Base-by-base conservation (phyloP, 2,113 vertebrate genomes). In the Mormoops blainvillei region DNA sequence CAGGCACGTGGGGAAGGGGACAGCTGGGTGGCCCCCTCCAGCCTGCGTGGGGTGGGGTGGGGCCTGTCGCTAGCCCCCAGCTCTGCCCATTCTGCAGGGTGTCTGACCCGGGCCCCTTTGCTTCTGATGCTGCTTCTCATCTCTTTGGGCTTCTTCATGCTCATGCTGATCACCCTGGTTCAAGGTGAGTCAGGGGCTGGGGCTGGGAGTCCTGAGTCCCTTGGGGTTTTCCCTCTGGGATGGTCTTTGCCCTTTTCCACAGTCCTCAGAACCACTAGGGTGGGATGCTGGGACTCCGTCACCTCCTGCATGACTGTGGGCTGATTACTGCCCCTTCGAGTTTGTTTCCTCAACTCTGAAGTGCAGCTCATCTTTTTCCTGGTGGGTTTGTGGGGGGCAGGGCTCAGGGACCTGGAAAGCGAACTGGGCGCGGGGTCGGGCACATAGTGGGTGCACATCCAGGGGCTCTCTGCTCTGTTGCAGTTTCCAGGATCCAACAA, bases 151-250 rank as follows among this genome's bases (percentile, higher is more conserved):
- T 18, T 94, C 73, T 70, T 96, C 68, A 26, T 77, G 86, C 85
- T 96, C 52, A 56, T 94, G 65, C 74, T 97, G 58, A 82, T 33
- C 26, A 90, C n/a, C 22, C 68, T 94, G 89, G 61, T 83, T 52
- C 94, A 96, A 92, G 89, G 94, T 94, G 74, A 96, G 92, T 82
- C 58, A 5, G 38, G n/a, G 26, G 33, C 12, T 13, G 13, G 63
- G 16, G 3, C 50, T 31, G 18, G 7, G 67, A 31, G 20, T 22
- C 50, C 78, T 56, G 28, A 50, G 54, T 24, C 9, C 22, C 74
- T 36, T 67, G 38, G 45, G 45, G n/a, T 16, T 68, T 87, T 77
- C 12, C 19, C 15, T 28, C 36, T 68, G 20, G 48, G 20, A 48
- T 61, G 78, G 45, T 18, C 22, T 45, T 65, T 65, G 65, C 11